Percentiles rank a stretch among this genome's conserved stretches.
These are phyloP conservation scores for Tyrannus savana DNA, from an alignment of 2,113 vertebrate species.

Conservation along the genomic window DNA sequence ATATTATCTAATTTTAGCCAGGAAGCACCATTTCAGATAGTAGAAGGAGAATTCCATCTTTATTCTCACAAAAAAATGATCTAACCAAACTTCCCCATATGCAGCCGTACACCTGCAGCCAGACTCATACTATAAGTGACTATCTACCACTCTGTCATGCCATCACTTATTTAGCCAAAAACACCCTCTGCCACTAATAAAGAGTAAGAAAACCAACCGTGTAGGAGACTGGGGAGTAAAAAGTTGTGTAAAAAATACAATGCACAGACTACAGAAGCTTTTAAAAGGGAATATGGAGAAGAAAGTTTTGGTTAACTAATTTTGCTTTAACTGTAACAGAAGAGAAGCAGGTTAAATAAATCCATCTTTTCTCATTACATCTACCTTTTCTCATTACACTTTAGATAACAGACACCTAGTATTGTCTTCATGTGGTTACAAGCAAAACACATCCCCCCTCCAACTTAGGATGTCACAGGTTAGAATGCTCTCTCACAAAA, in stretches of 20 bases:
- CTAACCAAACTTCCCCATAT: background rate
- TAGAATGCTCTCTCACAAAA: background rate
- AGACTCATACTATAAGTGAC: background rate
- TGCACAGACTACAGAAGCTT: background rate
- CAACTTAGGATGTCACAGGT: background rate
- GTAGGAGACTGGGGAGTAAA: background rate
- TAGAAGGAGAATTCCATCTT: background rate
- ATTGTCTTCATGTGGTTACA: background rate
- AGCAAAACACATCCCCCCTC: background rate
- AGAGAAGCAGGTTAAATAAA: background rate
- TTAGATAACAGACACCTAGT: background rate
- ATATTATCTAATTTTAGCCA: background rate
- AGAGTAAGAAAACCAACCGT: background rate
- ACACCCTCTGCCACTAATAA: background rate
- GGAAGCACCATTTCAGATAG: background rate
- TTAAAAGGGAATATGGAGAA: background rate
- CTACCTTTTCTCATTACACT: background rate
- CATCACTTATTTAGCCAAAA: background rate
- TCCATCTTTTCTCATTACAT: background rate
- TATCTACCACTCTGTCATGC: background rate
- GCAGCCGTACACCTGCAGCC: background rate
- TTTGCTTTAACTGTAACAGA: background rate
- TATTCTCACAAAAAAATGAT: background rate
- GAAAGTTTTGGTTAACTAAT: background rate
- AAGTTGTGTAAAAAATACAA: background rate